Evolutionary conservation across 2,113 vertebrate species (phyloP), one percentile per base, ranked within the genome.

Genomic region (Nymphicus hollandicus): DNA sequence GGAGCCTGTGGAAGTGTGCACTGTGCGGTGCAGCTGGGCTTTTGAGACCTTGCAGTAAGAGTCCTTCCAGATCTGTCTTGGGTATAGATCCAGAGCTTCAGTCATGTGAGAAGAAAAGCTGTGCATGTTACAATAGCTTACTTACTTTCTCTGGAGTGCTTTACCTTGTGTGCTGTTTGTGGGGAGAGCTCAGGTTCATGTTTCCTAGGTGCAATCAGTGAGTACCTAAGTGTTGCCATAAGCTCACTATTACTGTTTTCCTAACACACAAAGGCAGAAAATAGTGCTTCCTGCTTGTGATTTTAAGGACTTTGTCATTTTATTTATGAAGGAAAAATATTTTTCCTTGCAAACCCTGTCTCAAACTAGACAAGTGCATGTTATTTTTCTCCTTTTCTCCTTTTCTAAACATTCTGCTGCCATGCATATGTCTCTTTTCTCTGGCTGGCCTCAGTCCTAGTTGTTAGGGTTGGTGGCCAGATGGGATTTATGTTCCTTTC

Each of bases 401-500:
- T 83, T 56, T 73, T 80, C 81, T 80, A 83, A 94, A 86, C 77
- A 73, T 93, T 93, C 84, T 95, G 88, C 91, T 96, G 92, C 96
- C 27, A 2, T 91, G 56, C 95, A 93, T 96, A 93, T 95, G 92
- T 91, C 78, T 95, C 61, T 91, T 3, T 83, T 96, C 69, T 92
- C 47, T 91, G 83, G 13, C 90, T 96, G 95, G 96, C 93, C 65
- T 37, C 81, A 31, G 61, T 94, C 90, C 94, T 93, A 58, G 47
- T 95, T 95, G 66, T 91, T 90, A 92, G 92, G 70, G 43, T 91
- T 94, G 81, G 66, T 94, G 86, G 77, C 95, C 95, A 96, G 91
- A 96, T 97, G 92, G 96, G 78, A 91, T 94, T 92, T 93, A 61
- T 92, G 58, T 96, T 93, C 80, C 86, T 89, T 92, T 95, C 81